These are phyloP conservation scores for Drosophila sordidapex DNA, from an alignment of 2,888 invertebrate species.

Conservation along the genomic window DNA sequence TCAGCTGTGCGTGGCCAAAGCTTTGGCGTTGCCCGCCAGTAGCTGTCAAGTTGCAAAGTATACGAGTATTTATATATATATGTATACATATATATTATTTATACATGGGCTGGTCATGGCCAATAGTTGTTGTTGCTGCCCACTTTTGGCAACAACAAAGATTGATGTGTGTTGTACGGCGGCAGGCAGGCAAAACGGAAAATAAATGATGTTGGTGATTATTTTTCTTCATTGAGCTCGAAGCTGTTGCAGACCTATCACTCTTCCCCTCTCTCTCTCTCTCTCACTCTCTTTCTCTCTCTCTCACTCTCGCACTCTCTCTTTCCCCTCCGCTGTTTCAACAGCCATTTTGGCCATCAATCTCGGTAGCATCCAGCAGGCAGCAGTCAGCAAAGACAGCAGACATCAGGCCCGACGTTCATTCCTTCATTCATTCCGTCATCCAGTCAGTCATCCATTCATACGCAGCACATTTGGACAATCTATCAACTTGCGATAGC, in stretches of 20 bases:
- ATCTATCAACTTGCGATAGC: slow-evolving; percentile 64
- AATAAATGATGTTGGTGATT: slow-evolving; percentile 84
- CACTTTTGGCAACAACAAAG: slow-evolving; percentile 78
- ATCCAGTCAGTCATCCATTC: slow-evolving; percentile 45
- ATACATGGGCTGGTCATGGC: slow-evolving; percentile 63
- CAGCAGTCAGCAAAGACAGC: slow-evolving; percentile 34
- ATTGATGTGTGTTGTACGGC: slow-evolving; percentile 82
- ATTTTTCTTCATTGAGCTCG: slow-evolving; percentile 83
- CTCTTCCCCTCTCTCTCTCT: slow-evolving; percentile 4
- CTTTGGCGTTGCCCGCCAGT: slow-evolving; percentile 66
- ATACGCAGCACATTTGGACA: slow-evolving; percentile 69
- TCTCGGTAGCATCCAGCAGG: slow-evolving; percentile 66
- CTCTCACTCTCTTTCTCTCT: slow-evolving; percentile 5
- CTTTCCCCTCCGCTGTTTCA: slow-evolving; percentile 64
- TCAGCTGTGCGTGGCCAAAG: slow-evolving; percentile 63
- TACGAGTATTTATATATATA: slow-evolving; percentile 32
- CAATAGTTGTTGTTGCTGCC: slow-evolving; percentile 69
- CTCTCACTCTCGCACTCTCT: slow-evolving; percentile 11
- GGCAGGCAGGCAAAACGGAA: slow-evolving; percentile 80
- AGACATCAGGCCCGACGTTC: slow-evolving; percentile 37
- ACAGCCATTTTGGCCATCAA: slow-evolving; percentile 78
- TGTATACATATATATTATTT: slow-evolving; percentile 6
- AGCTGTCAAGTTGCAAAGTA: slow-evolving; percentile 70
- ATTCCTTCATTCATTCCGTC: slow-evolving; percentile 52
- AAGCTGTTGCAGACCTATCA: slow-evolving; percentile 32